Conservation (phyloP, 2,888 invertebrate genomes). For the Onchidella celtica region DNA sequence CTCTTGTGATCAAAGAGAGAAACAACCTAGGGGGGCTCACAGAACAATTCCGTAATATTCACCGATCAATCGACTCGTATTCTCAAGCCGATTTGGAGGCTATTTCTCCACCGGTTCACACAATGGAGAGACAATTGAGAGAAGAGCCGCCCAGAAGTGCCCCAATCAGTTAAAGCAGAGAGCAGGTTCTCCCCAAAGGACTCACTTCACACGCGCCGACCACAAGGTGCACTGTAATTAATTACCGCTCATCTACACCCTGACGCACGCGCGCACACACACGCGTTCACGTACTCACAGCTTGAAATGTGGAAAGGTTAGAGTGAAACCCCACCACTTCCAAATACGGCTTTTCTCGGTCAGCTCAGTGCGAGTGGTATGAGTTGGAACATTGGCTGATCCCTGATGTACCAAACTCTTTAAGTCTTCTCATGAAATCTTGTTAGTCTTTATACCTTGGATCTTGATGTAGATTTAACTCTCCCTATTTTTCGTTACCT, state of each 20-base stretch:
- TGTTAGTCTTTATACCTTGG: too few relatives aligned
- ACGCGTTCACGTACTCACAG: slow-evolving; percentile 6
- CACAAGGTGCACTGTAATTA: slow-evolving; percentile 47
- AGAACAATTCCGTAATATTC: slow-evolving; percentile 39
- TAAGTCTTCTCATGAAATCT: too few relatives aligned
- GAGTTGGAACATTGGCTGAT: too few relatives aligned
- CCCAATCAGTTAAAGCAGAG: slow-evolving; percentile 23
- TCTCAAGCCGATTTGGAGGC: slow-evolving; percentile 37
- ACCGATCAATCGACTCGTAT: slow-evolving; percentile 38
- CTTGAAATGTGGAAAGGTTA: too few relatives aligned
- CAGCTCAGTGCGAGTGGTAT: too few relatives aligned
- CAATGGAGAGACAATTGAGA: slow-evolving; percentile 43
- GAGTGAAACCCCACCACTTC: too few relatives aligned
- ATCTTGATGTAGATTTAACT: too few relatives aligned
- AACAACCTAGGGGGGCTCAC: slow-evolving; percentile 21
- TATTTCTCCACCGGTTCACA: slow-evolving; percentile 33
- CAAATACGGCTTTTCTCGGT: too few relatives aligned
- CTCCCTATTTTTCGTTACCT: too few relatives aligned
- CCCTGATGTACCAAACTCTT: too few relatives aligned
- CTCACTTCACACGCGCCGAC: not conserved
- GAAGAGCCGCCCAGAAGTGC: slow-evolving; percentile 40
- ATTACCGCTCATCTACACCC: slow-evolving; percentile 33
- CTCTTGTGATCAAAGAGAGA: slow-evolving; percentile 40
- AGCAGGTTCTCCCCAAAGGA: slow-evolving; percentile 33
- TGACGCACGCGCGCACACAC: not conserved